Evolutionary conservation across 2,797 vertebrate species (phyloP).

Genomic region (Enteromius radiatus): DNA sequence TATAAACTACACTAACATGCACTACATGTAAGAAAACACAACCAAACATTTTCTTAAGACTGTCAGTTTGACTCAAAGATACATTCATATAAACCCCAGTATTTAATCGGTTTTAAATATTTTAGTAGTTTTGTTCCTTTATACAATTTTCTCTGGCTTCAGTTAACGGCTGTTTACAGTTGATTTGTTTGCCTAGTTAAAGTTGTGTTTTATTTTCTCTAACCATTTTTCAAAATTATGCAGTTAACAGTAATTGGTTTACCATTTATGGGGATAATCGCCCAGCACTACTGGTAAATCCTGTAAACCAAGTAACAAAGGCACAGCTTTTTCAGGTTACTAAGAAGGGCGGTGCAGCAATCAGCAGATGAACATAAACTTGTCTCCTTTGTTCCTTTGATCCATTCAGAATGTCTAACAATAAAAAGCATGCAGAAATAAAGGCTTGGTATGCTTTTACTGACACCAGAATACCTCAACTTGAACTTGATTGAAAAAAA

Average conservation of each 20-base stretch:
- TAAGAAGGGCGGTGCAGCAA: background rate
- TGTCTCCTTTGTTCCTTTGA: background rate
- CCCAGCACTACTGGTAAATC: constrained; percentile 1
- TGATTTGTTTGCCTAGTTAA: background rate
- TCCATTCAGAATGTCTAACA: background rate
- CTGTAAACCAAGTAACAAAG: background rate
- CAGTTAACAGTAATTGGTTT: background rate
- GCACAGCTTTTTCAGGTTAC: background rate
- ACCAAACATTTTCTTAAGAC: too few species aligned
- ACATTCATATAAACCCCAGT: too few species aligned
- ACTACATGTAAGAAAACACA: too few species aligned
- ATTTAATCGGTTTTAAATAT: too few species aligned
- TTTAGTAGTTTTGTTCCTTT: too few species aligned
- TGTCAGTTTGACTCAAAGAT: too few species aligned
- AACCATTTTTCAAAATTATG: too few species aligned
- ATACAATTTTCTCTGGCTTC: too few species aligned
- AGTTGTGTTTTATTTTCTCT: background rate
- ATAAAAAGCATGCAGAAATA: background rate
- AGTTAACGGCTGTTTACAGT: too few species aligned
- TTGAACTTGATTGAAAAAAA: too few species aligned
- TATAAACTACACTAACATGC: too few species aligned
- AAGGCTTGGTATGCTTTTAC: background rate
- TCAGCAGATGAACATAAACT: background rate
- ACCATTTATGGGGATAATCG: background rate
- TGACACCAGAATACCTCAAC: background rate